phyloP scores from a whole-genome alignment of 2,113 vertebrate species.

The Anser brachyrhynchus region DNA sequence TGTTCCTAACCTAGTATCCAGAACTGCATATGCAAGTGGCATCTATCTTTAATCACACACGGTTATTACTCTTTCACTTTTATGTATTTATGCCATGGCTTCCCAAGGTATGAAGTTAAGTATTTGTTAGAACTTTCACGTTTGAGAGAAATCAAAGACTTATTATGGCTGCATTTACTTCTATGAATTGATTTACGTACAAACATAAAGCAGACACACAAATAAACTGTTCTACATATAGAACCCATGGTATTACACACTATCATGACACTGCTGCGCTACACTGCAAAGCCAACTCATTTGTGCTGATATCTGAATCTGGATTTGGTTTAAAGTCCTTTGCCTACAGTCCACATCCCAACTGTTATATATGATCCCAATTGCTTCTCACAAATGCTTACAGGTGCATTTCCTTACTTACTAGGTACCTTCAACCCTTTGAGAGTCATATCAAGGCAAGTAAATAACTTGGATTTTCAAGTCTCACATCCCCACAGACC shows the following conservation, averaged over 20 bases:
- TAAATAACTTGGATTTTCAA: neutral
- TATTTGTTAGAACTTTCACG: neutral
- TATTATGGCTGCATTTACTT: neutral
- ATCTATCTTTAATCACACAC: neutral
- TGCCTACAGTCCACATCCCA: neutral
- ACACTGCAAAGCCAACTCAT: neutral
- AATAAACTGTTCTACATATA: neutral
- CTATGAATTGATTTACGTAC: neutral
- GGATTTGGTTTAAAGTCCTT: neutral
- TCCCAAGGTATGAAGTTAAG: neutral
- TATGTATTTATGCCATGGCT: neutral
- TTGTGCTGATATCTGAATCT: neutral
- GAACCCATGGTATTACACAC: neutral
- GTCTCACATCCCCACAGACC: neutral
- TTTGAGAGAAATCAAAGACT: neutral
- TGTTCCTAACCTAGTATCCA: neutral
- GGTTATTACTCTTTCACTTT: neutral
- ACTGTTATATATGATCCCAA: neutral
- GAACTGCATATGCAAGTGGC: neutral
- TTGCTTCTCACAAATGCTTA: neutral
- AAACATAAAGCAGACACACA: neutral
- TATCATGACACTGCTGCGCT: neutral
- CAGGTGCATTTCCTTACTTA: neutral
- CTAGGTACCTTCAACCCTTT: neutral
- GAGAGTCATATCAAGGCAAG: neutral